Evolutionary conservation across 2,797 vertebrate species (phyloP).

Genomic region (Phrynocephalus forsythii): DNA sequence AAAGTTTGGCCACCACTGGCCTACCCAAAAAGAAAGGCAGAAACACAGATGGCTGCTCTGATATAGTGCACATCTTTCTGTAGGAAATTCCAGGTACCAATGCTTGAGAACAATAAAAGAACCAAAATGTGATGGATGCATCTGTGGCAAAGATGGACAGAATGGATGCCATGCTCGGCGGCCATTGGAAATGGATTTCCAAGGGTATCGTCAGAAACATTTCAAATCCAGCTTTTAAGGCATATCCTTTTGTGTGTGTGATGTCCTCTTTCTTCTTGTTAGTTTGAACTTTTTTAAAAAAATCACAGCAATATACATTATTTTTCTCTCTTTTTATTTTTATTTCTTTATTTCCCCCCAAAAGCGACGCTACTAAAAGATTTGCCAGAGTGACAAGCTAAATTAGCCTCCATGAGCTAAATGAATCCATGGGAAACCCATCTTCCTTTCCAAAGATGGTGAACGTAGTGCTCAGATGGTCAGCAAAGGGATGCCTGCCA

Average conservation of each 20-base stretch:
- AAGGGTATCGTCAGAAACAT: background rate
- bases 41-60: background rate
- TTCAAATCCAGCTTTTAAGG: background rate
- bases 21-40: too few species aligned
- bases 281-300: background rate
- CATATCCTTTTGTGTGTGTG: background rate
- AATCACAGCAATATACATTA: background rate
- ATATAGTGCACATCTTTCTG: background rate
- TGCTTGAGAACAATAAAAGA: background rate
- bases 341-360: background rate
- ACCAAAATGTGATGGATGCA: too few species aligned
- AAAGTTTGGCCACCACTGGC: too few species aligned
- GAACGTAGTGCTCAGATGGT: slow-evolving; percentile 66
- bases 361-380: slow-evolving; percentile 54
- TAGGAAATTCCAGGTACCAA: background rate
- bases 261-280: background rate
- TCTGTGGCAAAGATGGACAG: too few species aligned
- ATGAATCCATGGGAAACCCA: slow-evolving; percentile 47
- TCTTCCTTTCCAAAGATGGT: slow-evolving; percentile 33
- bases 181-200: background rate
- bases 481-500: slow-evolving; percentile 60
- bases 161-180: background rate
- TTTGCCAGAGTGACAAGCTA: slow-evolving; percentile 67
- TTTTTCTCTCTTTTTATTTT: background rate
- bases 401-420: slow-evolving; percentile 62